Percentiles rank a stretch among this genome's conserved stretches.
Conservation (phyloP, 2,888 invertebrate genomes). For the Caenorhabditis sp. region DNA sequence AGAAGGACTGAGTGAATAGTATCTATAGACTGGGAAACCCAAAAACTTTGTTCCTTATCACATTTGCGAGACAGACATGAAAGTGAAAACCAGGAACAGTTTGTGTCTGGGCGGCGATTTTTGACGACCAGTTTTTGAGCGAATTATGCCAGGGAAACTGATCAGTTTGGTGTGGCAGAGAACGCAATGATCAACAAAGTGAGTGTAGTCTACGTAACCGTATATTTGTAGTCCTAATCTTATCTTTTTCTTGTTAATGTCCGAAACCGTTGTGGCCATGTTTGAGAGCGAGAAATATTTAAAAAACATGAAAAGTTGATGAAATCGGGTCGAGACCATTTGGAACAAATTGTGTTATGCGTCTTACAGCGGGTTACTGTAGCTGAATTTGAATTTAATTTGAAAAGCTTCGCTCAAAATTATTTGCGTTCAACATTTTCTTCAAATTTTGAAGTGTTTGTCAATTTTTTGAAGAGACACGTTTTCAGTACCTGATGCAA, state of each 20-base stretch:
- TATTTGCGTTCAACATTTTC: too few species aligned
- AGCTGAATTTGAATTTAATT: too few species aligned
- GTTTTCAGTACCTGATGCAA: neutral
- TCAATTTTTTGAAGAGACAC: neutral
- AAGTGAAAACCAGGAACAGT: slow-evolving; percentile 19
- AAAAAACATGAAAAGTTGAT: too few species aligned
- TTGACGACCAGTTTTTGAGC: slow-evolving; percentile 3
- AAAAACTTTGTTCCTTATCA: slow-evolving; percentile 6
- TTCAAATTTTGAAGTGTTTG: too few species aligned
- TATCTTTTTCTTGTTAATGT: neutral
- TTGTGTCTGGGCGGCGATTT: neutral
- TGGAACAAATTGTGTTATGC: too few species aligned
- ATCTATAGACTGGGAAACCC: neutral
- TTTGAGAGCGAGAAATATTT: too few species aligned
- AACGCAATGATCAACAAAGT: neutral
- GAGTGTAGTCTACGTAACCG: neutral
- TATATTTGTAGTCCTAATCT: neutral
- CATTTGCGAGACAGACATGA: neutral
- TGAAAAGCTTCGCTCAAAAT: too few species aligned
- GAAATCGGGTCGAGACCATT: neutral
- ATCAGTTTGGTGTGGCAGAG: neutral
- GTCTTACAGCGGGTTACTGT: too few species aligned
- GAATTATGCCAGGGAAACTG: slow-evolving; percentile 1
- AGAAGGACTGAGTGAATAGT: neutral
- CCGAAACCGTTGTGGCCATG: too few species aligned